Evolutionary conservation across 2,888 invertebrate species (phyloP), one percentile per base, ranked within the genome.

Genomic region (Heliconius aoede): DNA sequence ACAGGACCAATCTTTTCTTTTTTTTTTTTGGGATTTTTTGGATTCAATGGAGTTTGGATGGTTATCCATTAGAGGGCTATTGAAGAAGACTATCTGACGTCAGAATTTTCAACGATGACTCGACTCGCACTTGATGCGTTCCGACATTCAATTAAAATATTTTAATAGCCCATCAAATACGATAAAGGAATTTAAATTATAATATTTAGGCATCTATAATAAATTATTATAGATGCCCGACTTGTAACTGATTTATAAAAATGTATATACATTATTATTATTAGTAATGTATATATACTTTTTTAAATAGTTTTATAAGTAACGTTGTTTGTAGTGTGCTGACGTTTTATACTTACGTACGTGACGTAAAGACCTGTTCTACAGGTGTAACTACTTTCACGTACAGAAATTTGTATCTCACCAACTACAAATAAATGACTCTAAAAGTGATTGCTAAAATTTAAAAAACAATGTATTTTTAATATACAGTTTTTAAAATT

Each of bases 361-460:
- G 32, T 32, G 24, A 65, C n/a, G 24, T 36, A 40, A 36, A n/a
- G 24, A 65, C 65, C 24, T 24, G 65, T 65, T 65, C 8, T 26
- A 15, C 36, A 24, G 24, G 65, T 65, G 15, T 64, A 15, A 64
- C 65, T 65, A 65, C 65, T 65, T 65, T 65, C 65, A 24, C 65
- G 8, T 65, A 40, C n/a, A 24, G 32, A 65, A 18, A 40, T 65
- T 65, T 65, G 24, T 65, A 40, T 30, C 62, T 32, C 11, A 32
- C 62, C 28, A 32, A 32, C n/a, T n/a, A n/a, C 11, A 62, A 32
- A n/a, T 36, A n/a, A 36, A 65, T 24, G 64, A 64, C 21, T 36
- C 24, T 32, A 24, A 36, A 64, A 36, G n/a, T 64, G 9, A n/a
- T 64, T n/a, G 18, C 9, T 32, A 9, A 64, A n/a, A 21, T 64